These are phyloP conservation scores for Orius insidiosus DNA, from an alignment of 1,140 invertebrate species.

Conservation along the genomic window DNA sequence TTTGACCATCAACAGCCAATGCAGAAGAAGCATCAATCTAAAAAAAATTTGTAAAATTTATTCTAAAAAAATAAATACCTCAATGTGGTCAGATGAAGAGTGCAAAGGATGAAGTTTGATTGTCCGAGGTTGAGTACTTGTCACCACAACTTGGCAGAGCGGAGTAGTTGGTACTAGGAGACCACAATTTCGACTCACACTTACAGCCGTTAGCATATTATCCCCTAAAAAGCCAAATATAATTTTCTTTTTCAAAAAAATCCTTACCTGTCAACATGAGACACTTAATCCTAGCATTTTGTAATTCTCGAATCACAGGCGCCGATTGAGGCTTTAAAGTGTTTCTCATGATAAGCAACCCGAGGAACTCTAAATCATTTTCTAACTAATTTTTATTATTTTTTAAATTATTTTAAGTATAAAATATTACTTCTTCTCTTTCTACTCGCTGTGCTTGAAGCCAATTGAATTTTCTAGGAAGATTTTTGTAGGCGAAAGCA, in stretches of 20 bases:
- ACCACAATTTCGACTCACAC: conserved; percentile 73
- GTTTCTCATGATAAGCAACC: conserved; percentile 78
- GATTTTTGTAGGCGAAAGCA: conserved; percentile 53
- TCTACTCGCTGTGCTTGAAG: conserved; percentile 36
- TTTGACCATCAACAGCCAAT: conserved; percentile 50
- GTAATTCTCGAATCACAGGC: conserved; percentile 53
- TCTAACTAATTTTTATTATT: conserved; percentile 37
- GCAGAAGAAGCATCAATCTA: conserved; percentile 12
- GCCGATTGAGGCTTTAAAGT: conserved; percentile 68
- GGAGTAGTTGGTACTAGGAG: conserved; percentile 30
- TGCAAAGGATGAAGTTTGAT: conserved; percentile 8
- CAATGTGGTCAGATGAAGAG: conserved; percentile 9
- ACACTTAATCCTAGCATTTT: conserved; percentile 60
- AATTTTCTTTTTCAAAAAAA: neutral
- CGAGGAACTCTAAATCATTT: conserved; percentile 63
- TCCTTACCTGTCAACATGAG: conserved; percentile 76
- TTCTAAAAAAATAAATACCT: conserved; percentile 6
- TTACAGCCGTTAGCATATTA: conserved; percentile 81
- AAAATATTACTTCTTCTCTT: conserved; percentile 28
- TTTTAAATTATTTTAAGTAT: neutral
- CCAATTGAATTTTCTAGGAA: conserved; percentile 41
- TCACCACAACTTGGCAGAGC: conserved; percentile 8
- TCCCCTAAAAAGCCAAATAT: conserved; percentile 51
- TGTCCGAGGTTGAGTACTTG: neutral
- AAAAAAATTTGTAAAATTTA: neutral